Evolutionary conservation across 2,888 invertebrate species (phyloP).

Genomic region (Trimorus sp.): DNA sequence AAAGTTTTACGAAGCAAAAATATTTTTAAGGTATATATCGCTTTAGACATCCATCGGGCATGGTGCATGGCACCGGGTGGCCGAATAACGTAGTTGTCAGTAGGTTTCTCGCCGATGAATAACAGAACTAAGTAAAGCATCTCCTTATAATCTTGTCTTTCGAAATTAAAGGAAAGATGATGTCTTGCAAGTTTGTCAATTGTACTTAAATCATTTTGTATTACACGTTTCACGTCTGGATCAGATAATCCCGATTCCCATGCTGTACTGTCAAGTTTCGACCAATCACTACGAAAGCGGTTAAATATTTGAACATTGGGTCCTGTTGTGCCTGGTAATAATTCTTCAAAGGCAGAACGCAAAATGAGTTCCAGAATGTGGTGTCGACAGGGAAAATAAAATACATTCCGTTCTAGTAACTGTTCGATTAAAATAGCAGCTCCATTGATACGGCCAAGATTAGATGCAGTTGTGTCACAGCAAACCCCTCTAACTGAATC

Average conservation of each 20-base stretch:
- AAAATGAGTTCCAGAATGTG: constrained; percentile 51
- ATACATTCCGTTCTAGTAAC: constrained; percentile 35
- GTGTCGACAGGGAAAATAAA: constrained; percentile 48
- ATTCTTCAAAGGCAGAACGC: constrained; percentile 31
- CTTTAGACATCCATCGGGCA: constrained; percentile 24
- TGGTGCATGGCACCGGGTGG: constrained; percentile 32
- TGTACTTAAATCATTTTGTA: constrained; percentile 14
- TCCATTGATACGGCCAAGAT: constrained; percentile 40
- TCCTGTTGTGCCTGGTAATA: constrained; percentile 17
- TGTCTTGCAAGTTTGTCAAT: constrained; percentile 15
- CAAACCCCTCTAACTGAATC: constrained; percentile 33
- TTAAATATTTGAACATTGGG: constrained; percentile 43
- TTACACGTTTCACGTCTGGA: constrained; percentile 11
- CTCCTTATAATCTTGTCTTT: constrained; percentile 21
- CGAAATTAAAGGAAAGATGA: constrained; percentile 19
- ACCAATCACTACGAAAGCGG: constrained; percentile 25
- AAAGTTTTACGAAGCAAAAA: constrained; percentile 22
- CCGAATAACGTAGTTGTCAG: constrained; percentile 15
- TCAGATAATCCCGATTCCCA: constrained; percentile 24
- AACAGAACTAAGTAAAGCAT: constrained; percentile 6
- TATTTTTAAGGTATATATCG: constrained; percentile 28
- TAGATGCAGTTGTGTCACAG: constrained; percentile 31
- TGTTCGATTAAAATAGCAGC: constrained; percentile 30
- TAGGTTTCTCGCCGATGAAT: constrained; percentile 23
- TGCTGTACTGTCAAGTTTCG: constrained; percentile 5